phyloP scores from a whole-genome alignment of 2,888 invertebrate species.

The Thymelicus acteon region DNA sequence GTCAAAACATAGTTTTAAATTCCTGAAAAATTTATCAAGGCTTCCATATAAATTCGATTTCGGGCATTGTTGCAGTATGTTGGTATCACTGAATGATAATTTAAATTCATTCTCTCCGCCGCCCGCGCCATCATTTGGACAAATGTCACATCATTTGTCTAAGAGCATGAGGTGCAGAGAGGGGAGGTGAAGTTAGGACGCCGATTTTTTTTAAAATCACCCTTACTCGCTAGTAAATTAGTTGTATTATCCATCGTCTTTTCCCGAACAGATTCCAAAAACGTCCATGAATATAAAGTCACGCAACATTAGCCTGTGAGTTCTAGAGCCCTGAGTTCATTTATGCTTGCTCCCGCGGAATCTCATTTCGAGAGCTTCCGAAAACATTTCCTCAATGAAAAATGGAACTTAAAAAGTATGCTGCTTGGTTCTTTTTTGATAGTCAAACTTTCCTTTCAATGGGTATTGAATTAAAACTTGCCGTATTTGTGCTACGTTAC shows the following conservation, averaged over 20 bases:
- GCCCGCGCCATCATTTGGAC: constrained; percentile 86
- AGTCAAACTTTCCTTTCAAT: constrained; percentile 62
- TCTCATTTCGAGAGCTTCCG: constrained; percentile 77
- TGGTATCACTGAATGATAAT: constrained; percentile 85
- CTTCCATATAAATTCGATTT: constrained; percentile 69
- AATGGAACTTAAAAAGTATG: constrained; percentile 69
- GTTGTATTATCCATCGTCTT: constrained; percentile 55
- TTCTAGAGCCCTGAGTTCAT: constrained; percentile 56
- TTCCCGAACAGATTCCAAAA: constrained; percentile 71
- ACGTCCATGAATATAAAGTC: constrained; percentile 62
- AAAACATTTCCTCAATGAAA: constrained; percentile 73
- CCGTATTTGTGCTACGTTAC: constrained; percentile 76
- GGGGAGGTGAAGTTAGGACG: constrained; percentile 56
- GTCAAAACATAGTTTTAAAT: constrained; percentile 5
- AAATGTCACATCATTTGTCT: constrained; percentile 85
- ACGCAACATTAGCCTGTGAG: constrained; percentile 63
- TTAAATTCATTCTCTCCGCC: constrained; percentile 86
- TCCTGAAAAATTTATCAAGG: constrained; percentile 32
- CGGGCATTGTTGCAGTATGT: constrained; percentile 75
- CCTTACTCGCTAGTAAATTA: constrained; percentile 52
- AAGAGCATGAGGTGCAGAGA: constrained; percentile 67
- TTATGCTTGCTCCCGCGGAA: constrained; percentile 57
- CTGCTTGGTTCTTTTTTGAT: constrained; percentile 69
- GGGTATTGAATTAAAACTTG: constrained; percentile 82
- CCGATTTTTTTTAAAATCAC: constrained; percentile 51